Percentiles rank a stretch among this genome's conserved stretches.
phyloP scores from a whole-genome alignment of 2,888 invertebrate species.

The Seira sanloemensis region DNA sequence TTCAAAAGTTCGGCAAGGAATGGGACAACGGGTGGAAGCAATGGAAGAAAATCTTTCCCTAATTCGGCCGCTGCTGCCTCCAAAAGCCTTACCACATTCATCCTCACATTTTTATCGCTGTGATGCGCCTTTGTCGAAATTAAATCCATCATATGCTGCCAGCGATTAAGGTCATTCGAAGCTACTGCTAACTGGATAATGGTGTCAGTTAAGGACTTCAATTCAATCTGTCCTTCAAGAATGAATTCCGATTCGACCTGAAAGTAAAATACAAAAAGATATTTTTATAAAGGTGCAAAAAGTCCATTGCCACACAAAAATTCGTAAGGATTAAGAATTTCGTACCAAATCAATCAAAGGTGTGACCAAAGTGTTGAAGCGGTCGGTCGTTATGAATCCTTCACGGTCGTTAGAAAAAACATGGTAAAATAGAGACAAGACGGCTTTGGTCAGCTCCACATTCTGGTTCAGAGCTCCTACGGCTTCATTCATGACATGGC shows the following conservation, averaged over 20 bases:
- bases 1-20: slow-evolving; percentile 95
- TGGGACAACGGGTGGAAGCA: slow-evolving; percentile 94
- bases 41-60: slow-evolving; percentile 90
- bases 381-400: slow-evolving; percentile 88
- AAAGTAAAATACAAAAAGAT: slow-evolving; percentile 16
- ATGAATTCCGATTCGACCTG: slow-evolving; percentile 70
- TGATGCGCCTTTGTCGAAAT: slow-evolving; percentile 89
- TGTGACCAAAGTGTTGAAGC: slow-evolving; percentile 89
- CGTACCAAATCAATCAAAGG: slow-evolving; percentile 89
- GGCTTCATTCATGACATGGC: slow-evolving; percentile 88
- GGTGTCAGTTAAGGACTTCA: slow-evolving; percentile 60
- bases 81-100: slow-evolving; percentile 83
- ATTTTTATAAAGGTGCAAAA: neutral
- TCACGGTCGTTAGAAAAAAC: slow-evolving; percentile 90
- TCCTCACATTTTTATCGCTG: slow-evolving; percentile 77
- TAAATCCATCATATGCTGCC: slow-evolving; percentile 94
- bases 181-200: slow-evolving; percentile 82
- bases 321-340: too few species aligned
- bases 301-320: neutral
- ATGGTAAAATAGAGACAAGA: slow-evolving; percentile 85
- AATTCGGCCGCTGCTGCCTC: slow-evolving; percentile 88
- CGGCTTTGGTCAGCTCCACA: slow-evolving; percentile 82
- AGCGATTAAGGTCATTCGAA: slow-evolving; percentile 88
- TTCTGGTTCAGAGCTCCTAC: slow-evolving; percentile 82
- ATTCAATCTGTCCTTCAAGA: slow-evolving; percentile 57